Conservation (phyloP, 2,888 invertebrate genomes). For the Eupithecia vulgata region DNA sequence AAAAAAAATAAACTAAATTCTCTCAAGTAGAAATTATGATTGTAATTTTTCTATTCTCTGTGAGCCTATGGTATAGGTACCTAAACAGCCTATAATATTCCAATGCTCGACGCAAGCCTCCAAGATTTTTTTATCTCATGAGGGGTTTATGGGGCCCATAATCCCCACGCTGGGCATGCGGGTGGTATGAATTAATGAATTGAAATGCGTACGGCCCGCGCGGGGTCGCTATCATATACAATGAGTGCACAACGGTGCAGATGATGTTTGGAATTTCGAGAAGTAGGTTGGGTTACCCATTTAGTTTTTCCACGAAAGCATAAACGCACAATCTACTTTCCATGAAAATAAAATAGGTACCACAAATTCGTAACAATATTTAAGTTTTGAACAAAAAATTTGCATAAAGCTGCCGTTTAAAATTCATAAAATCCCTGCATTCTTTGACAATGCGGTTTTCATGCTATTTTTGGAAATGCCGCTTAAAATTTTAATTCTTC, state of each 20-base stretch:
- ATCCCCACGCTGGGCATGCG: too few species aligned
- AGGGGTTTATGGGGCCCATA: too few species aligned
- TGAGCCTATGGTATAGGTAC: background rate
- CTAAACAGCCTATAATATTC: too few species aligned
- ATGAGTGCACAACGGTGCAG: too few species aligned
- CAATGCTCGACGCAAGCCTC: too few species aligned
- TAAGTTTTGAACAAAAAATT: conserved; percentile 24
- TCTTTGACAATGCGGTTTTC: conserved; percentile 22
- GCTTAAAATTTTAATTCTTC: conserved; percentile 58
- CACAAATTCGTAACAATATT: conserved; percentile 11
- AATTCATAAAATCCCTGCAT: conserved; percentile 27
- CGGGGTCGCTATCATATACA: too few species aligned
- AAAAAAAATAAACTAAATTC: too few species aligned
- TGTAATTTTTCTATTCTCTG: background rate
- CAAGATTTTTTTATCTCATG: too few species aligned
- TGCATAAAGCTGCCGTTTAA: conserved; percentile 18
- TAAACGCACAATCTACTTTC: background rate
- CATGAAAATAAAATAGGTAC: conserved; percentile 11
- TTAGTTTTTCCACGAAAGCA: background rate
- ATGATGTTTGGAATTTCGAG: too few species aligned
- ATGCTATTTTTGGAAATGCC: conserved; percentile 46
- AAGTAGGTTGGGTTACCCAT: background rate
- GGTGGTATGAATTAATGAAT: too few species aligned
- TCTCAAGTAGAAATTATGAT: too few species aligned
- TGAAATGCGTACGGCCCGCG: too few species aligned